phyloP scores from a whole-genome alignment of 2,888 invertebrate genomes.

The Latrodectus elegans region DNA sequence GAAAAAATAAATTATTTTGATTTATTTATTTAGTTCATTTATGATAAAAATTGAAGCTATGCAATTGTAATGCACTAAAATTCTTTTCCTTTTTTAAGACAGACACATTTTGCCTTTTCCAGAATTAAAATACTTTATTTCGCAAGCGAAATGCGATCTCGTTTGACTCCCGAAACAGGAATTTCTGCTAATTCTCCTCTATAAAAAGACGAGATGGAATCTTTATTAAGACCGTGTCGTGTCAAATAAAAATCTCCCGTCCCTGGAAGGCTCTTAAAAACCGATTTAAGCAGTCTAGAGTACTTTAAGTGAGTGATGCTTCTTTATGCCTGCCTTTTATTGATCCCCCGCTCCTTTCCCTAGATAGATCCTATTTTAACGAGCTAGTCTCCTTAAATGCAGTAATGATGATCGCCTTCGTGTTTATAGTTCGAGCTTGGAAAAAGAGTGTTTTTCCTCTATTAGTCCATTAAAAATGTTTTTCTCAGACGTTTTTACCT shows the following conservation, averaged over 20 bases:
- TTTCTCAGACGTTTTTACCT: not conserved
- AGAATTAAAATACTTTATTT: no score
- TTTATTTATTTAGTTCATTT: no score
- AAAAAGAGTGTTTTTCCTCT: constrained; percentile 2
- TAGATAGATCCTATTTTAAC: constrained; percentile 1
- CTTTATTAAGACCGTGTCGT: constrained; percentile 1
- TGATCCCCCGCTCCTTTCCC: constrained; percentile 29
- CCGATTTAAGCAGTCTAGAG: constrained; percentile 56
- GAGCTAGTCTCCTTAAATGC: not conserved
- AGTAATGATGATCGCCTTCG: not conserved
- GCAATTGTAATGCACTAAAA: no score
- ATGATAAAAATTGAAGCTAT: no score
- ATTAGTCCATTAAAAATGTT: constrained; percentile 3
- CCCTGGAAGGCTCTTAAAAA: constrained; percentile 61
- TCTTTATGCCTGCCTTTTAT: constrained; percentile 17
- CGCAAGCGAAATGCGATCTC: not conserved
- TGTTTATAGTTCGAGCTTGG: not conserved
- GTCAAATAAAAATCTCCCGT: constrained; percentile 5
- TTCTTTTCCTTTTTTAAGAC: no score
- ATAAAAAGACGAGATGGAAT: not conserved
- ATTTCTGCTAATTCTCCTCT: not conserved
- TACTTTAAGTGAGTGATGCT: constrained; percentile 52
- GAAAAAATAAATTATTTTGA: no score
- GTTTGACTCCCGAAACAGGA: not conserved
- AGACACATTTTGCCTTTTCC: no score